Conservation (phyloP, 1,140 invertebrate species). For the Bombyx mandarina region DNA sequence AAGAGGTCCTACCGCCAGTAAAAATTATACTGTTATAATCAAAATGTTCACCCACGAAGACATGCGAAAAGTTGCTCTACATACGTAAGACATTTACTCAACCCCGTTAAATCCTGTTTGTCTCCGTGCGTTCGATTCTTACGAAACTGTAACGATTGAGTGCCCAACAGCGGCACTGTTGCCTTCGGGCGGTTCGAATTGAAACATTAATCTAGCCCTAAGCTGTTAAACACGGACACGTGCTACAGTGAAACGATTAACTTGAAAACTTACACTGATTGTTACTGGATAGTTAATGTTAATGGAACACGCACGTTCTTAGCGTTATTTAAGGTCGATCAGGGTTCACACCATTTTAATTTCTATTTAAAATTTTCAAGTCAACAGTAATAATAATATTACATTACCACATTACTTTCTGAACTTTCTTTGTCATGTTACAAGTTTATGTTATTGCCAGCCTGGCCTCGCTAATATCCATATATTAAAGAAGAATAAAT, state of each 20-base stretch:
- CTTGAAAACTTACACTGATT: constrained; percentile 8
- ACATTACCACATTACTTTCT: too few relatives aligned
- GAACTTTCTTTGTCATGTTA: too few relatives aligned
- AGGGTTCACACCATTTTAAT: constrained; percentile 7
- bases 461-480: neutral
- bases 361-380: too few relatives aligned
- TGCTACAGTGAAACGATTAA: constrained; percentile 9
- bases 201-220: constrained; percentile 2
- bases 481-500: neutral
- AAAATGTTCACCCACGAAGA: too few relatives aligned
- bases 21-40: too few relatives aligned
- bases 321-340: constrained; percentile 14
- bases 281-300: constrained; percentile 15
- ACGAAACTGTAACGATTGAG: constrained; percentile 10
- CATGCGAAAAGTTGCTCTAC: too few relatives aligned
- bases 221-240: constrained; percentile 6
- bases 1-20: too few relatives aligned
- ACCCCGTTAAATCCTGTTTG: constrained; percentile 2
- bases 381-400: too few relatives aligned
- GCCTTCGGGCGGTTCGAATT: constrained; percentile 1
- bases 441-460: neutral
- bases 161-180: constrained; percentile 5
- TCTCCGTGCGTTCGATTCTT: constrained; percentile 4
- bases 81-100: too few relatives aligned
- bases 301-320: constrained; percentile 13